A percentile compares a stretch with the other conserved stretches of the same genome.
These are phyloP conservation scores for Drosophila colorata DNA, from an alignment of 2,888 invertebrate genomes.

Conservation along the genomic window DNA sequence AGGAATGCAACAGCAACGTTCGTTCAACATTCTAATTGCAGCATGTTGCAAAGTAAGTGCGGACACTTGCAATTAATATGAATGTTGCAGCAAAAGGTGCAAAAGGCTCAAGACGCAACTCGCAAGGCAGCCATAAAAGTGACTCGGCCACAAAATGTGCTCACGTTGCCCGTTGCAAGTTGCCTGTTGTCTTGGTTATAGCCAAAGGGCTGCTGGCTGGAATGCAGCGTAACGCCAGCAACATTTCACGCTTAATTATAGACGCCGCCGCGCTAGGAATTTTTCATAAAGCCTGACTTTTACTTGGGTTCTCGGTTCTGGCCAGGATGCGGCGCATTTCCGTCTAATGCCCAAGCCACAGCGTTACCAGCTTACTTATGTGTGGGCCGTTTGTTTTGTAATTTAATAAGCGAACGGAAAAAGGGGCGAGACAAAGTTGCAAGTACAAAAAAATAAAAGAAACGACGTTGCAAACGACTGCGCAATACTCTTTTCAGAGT, in stretches of 20 bases:
- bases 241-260: slow-evolving; percentile 83
- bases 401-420: slow-evolving; percentile 64
- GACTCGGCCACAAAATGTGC: slow-evolving; percentile 30
- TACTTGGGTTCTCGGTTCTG: slow-evolving; percentile 11
- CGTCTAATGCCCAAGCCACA: slow-evolving; percentile 60
- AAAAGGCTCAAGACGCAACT: slow-evolving; percentile 19
- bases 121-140: slow-evolving; percentile 53
- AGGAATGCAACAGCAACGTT: slow-evolving; percentile 16
- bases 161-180: slow-evolving; percentile 21
- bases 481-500: not conserved
- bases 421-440: slow-evolving; percentile 62
- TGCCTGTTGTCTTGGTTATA: slow-evolving; percentile 35
- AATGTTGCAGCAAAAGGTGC: slow-evolving; percentile 53
- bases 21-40: slow-evolving; percentile 74
- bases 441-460: slow-evolving; percentile 3
- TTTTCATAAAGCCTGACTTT: slow-evolving; percentile 58
- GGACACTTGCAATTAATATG: slow-evolving; percentile 82
- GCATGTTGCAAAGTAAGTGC: slow-evolving; percentile 80
- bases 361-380: slow-evolving; percentile 65
- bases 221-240: slow-evolving; percentile 79
- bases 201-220: slow-evolving; percentile 66
- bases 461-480: not conserved
- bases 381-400: slow-evolving; percentile 77
- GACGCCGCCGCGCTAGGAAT: slow-evolving; percentile 77
- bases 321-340: slow-evolving; percentile 60